Conservation (phyloP, 2,113 vertebrate species). For the Myodes glareolus region DNA sequence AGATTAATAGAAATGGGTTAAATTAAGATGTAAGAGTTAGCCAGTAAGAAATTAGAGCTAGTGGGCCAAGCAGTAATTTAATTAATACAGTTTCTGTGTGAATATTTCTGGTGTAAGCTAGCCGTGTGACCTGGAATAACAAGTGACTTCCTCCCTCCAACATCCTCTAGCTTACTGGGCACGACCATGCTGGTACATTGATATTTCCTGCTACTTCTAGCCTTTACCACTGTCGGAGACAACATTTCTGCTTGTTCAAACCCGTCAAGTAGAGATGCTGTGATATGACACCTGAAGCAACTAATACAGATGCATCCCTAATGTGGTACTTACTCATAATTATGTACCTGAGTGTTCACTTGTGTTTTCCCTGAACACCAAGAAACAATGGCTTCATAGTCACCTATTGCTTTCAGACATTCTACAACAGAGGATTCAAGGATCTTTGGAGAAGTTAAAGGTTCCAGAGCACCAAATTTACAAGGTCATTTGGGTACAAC, state of each 20-base stretch:
- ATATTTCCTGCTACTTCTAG: not conserved
- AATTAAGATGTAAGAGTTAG: too few species aligned
- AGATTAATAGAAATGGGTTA: too few species aligned
- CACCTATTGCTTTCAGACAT: not conserved
- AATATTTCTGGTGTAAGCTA: too few species aligned
- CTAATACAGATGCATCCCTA: too few species aligned
- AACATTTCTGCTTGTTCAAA: not conserved
- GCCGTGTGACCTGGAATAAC: accelerated
- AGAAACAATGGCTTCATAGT: not conserved
- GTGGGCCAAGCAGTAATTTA: too few species aligned
- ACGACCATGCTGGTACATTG: not conserved
- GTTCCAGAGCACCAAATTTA: not conserved
- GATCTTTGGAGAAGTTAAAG: not conserved
- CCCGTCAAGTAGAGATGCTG: not conserved
- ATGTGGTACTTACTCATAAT: not conserved
- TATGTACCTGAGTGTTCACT: not conserved
- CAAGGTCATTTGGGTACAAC: too few species aligned
- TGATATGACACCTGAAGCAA: not conserved
- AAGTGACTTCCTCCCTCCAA: too few species aligned
- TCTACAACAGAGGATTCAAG: not conserved
- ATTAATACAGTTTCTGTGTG: too few species aligned
- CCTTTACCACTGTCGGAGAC: not conserved
- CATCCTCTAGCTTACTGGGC: too few species aligned
- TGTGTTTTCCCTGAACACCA: too few species aligned
- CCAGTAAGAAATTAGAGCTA: too few species aligned